Evolutionary conservation across 1,140 invertebrate species (phyloP), one percentile per base, ranked within the genome.

Genomic region (Tetramorium alpestre): DNA sequence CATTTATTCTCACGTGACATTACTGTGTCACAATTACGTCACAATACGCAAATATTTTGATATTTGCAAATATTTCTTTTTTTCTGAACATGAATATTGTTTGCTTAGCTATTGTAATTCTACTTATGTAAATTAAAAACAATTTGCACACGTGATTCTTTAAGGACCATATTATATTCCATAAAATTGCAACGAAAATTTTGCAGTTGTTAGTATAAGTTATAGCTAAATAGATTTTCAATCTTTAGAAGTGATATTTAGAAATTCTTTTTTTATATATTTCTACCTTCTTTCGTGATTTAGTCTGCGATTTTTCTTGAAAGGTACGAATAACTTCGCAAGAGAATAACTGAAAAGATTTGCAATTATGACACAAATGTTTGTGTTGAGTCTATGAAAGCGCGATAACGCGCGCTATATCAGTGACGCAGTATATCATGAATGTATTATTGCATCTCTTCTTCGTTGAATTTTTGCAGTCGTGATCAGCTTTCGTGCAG

Each of bases 341-440:
- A 18, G 8, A 8, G 38, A 70, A 56, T n/a, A 56, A 80, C 2
- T 69, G 16, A 56, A 81, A 69, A 44, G 11, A 56, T 67, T 56
- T 28, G 33, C 22, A 28, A 67, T 78, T 60, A 54, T 56, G 54
- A 49, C 49, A 44, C n/a, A n/a, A 84, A 5, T 49, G 44, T 60
- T 77, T 76, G n/a, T 89, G 87, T 90, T 89, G 72, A 72, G 76
- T 89, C 77, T 87, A 89, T 67, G 28, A 60, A 47, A 7, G 0
- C 13, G 44, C 22, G 85, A 90, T 90, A 89, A 82, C 13, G 65
- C 28, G 22, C 16, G 33, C 4, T 67, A 41, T 90, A 89, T 87
- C 85, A 87, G 6, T 89, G 73, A 84, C 88, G 65, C 60, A 62
- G 54, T 56, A 11, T 41, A 47, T 70, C n/a, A 25, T 44, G 56